Conservation (phyloP, 1,140 invertebrate genomes). For the Sycophaga agraensis region DNA sequence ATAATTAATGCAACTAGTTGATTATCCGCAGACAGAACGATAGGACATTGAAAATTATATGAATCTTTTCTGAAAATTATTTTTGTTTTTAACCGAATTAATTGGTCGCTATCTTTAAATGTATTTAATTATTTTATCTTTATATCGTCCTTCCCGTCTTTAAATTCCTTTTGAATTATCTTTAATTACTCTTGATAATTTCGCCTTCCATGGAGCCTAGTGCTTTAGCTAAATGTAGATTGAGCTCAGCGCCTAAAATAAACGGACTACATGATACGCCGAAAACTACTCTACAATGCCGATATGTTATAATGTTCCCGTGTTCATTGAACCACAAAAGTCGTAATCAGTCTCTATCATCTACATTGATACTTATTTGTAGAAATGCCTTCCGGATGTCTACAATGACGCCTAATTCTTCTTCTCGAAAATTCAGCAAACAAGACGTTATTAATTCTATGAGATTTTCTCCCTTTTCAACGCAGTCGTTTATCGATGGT, state of each 20-base stretch:
- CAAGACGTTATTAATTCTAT: neutral
- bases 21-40: constrained; percentile 28
- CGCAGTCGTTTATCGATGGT: neutral
- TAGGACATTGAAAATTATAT: constrained; percentile 17
- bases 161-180: no score
- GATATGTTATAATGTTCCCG: neutral
- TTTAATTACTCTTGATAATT: no score
- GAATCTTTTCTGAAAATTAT: neutral
- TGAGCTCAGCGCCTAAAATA: no score
- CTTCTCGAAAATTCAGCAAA: neutral
- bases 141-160: no score
- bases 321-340: neutral
- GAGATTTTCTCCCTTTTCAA: neutral
- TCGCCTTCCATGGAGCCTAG: no score
- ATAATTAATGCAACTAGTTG: neutral
- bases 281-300: no score
- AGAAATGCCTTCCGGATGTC: neutral
- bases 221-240: no score
- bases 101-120: neutral
- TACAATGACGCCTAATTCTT: neutral
- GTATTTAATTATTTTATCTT: no score
- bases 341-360: neutral
- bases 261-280: no score
- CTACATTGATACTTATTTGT: neutral
- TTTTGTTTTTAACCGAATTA: neutral